These are phyloP conservation scores for Manis javanica DNA, from an alignment of 2,797 vertebrate genomes.

Conservation along the genomic window DNA sequence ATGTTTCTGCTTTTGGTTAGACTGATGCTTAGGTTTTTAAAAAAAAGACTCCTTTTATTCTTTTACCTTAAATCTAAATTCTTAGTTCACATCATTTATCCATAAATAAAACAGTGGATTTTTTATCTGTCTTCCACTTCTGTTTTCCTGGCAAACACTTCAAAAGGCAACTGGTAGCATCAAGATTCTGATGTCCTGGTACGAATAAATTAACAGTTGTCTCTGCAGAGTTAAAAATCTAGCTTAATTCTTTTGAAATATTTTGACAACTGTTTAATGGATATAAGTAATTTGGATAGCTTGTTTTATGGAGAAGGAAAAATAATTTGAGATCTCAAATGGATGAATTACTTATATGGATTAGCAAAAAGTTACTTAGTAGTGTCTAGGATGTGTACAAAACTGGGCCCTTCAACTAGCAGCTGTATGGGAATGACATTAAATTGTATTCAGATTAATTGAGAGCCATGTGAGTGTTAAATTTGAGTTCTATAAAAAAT, in stretches of 20 bases:
- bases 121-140: slow-evolving; percentile 21
- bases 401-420: neutral
- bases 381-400: neutral
- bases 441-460: slow-evolving; percentile 44
- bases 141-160: slow-evolving; percentile 23
- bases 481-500: neutral
- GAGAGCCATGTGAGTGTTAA: neutral
- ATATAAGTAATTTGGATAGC: slow-evolving; percentile 7
- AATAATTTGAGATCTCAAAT: slow-evolving; percentile 50
- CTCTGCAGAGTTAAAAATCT: slow-evolving; percentile 47
- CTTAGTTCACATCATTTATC: slow-evolving; percentile 2
- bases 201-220: slow-evolving; percentile 44
- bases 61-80: slow-evolving; percentile 28
- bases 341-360: slow-evolving; percentile 9
- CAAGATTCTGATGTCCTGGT: neutral
- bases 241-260: slow-evolving; percentile 28
- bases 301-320: slow-evolving; percentile 35
- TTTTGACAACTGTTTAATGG: slow-evolving; percentile 44
- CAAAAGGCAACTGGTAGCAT: neutral
- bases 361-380: slow-evolving; percentile 46
- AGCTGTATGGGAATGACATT: slow-evolving; percentile 19
- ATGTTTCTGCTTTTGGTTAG: slow-evolving; percentile 19
- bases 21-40: neutral
- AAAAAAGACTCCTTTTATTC: neutral
- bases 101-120: slow-evolving; percentile 16